These are phyloP conservation scores for Camponotus fellah DNA, from an alignment of 2,888 invertebrate species.

Conservation along the genomic window DNA sequence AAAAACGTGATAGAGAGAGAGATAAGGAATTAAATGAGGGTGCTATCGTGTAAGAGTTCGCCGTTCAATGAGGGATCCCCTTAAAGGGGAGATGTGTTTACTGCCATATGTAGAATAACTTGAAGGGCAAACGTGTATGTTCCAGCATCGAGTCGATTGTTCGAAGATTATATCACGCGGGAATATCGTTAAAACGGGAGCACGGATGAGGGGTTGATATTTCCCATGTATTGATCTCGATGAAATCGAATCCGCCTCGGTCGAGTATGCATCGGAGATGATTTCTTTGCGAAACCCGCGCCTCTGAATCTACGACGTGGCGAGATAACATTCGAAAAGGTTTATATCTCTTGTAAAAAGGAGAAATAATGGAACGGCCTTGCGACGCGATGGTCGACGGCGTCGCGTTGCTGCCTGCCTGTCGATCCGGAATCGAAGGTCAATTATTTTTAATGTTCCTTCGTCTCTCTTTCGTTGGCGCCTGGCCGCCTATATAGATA, in stretches of 20 bases:
- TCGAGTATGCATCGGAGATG: neutral
- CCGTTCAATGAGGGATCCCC: no score
- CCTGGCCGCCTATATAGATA: constrained; percentile 18
- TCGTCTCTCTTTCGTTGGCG: constrained; percentile 44
- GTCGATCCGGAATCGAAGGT: constrained; percentile 70
- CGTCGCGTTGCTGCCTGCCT: constrained; percentile 46
- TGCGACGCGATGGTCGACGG: constrained; percentile 25
- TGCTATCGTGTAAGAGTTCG: no score
- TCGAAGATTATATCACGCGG: constrained; percentile 31
- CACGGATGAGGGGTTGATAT: constrained; percentile 19
- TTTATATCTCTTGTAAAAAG: constrained; percentile 34
- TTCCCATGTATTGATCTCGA: constrained; percentile 18
- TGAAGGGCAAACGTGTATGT: constrained; percentile 26
- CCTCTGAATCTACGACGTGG: neutral
- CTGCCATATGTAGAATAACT: constrained; percentile 22
- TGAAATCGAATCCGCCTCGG: constrained; percentile 12
- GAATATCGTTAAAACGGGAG: constrained; percentile 17
- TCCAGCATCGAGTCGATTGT: neutral
- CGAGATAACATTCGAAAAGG: constrained; percentile 24
- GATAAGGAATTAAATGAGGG: no score
- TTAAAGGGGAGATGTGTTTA: constrained; percentile 24
- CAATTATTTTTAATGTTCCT: constrained; percentile 65
- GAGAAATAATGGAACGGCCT: constrained; percentile 52
- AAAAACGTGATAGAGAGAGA: no score
- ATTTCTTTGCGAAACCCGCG: constrained; percentile 1